A percentile compares a stretch with the other conserved stretches of the same genome.
phyloP scores from a whole-genome alignment of 1,140 invertebrate genomes.

The Drosophila rhopaloa region DNA sequence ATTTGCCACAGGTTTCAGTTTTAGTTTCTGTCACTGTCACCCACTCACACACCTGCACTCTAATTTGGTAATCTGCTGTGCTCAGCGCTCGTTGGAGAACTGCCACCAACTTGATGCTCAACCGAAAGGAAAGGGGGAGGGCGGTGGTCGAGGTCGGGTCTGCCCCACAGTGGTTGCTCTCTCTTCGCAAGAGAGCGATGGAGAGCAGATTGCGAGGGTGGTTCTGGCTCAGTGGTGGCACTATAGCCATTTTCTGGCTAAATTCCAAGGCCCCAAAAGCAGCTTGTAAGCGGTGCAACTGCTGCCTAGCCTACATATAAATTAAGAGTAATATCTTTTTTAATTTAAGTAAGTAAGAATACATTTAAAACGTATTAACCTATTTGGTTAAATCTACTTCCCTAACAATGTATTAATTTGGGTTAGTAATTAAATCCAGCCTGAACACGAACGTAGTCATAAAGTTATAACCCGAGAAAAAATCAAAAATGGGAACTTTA shows the following conservation, averaged over 20 bases:
- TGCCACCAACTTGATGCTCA: slow-evolving; percentile 36
- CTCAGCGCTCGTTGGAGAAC: slow-evolving; percentile 5
- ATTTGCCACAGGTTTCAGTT: slow-evolving; percentile 26
- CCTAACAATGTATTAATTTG: too few relatives aligned
- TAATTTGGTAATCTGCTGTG: slow-evolving; percentile 16
- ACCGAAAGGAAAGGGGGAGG: background rate
- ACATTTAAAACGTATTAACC: too few relatives aligned
- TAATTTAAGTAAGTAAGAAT: too few relatives aligned
- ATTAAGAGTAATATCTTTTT: too few relatives aligned
- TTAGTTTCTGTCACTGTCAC: background rate
- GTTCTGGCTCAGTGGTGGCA: background rate
- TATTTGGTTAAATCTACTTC: too few relatives aligned
- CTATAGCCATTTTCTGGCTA: background rate
- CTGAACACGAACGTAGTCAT: too few relatives aligned
- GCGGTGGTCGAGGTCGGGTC: background rate
- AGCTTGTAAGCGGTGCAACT: too few relatives aligned
- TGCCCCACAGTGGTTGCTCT: slow-evolving; percentile 3
- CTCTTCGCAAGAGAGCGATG: background rate
- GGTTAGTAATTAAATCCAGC: too few relatives aligned
- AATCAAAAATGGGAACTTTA: too few relatives aligned
- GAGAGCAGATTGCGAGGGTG: background rate
- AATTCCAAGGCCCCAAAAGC: too few relatives aligned
- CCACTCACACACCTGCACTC: slow-evolving; percentile 13
- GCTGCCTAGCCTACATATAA: too few relatives aligned
- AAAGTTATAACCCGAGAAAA: too few relatives aligned